Evolutionary conservation across 2,113 vertebrate genomes (phyloP).

Genomic region (Oxyura jamaicensis): DNA sequence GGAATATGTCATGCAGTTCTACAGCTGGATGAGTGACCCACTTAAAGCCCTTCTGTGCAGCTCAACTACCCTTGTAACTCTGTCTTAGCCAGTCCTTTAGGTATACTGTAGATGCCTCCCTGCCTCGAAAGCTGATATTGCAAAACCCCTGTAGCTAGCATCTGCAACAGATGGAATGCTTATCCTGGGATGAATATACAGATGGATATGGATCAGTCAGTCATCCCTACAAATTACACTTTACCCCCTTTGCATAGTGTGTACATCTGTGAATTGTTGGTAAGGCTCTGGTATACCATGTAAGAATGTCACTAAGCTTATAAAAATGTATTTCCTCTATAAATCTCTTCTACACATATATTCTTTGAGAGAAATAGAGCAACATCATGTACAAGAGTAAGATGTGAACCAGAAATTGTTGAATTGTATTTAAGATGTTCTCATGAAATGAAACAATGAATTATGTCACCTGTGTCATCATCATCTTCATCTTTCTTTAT

Average conservation of each 20-base stretch:
- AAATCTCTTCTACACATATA: background rate
- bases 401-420: background rate
- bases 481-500: background rate
- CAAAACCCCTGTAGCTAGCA: constrained; percentile 18
- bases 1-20: constrained; percentile 14
- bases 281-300: background rate
- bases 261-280: constrained; percentile 23
- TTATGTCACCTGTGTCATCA: background rate
- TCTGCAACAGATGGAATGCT: constrained; percentile 63
- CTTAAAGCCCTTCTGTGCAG: constrained; percentile 24
- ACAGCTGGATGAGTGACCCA: constrained; percentile 41
- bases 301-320: background rate
- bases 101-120: constrained; percentile 7
- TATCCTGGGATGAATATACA: constrained; percentile 13
- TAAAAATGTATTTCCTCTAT: background rate
- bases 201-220: constrained; percentile 47
- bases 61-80: background rate
- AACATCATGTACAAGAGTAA: background rate
- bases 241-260: constrained; percentile 11
- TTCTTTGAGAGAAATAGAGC: background rate
- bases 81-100: background rate
- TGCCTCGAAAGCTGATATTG: background rate
- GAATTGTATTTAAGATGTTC: background rate
- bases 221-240: constrained; percentile 50
- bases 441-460: background rate